Evolutionary conservation across 2,113 vertebrate genomes (phyloP).

Genomic region (Nicator chloris): DNA sequence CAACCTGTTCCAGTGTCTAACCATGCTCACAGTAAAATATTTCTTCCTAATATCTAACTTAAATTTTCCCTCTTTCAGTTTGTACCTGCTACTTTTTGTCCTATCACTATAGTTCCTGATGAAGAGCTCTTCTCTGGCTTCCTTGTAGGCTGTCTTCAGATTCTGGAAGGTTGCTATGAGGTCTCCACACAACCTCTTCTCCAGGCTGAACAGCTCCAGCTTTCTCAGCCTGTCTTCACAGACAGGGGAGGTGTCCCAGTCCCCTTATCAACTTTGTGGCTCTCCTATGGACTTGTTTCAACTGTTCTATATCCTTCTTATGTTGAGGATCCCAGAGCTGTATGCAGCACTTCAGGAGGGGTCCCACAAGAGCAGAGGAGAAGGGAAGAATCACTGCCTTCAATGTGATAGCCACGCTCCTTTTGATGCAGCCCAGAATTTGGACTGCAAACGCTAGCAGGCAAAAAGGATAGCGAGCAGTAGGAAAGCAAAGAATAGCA

Average conservation of each 20-base stretch:
- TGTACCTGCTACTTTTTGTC: neutral
- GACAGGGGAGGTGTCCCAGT: neutral
- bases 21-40: neutral
- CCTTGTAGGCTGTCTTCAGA: neutral
- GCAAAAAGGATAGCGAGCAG: neutral
- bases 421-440: neutral
- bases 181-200: neutral
- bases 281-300: neutral
- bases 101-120: neutral
- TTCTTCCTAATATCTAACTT: neutral
- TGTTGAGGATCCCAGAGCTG: neutral
- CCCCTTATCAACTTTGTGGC: neutral
- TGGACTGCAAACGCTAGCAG: neutral
- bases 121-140: neutral
- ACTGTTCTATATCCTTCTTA: neutral
- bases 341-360: neutral
- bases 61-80: neutral
- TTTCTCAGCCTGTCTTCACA: neutral
- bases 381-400: neutral
- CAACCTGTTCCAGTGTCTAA: neutral
- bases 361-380: neutral
- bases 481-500: neutral
- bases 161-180: neutral
- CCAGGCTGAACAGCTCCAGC: neutral
- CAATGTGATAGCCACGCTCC: accelerated